These are phyloP conservation scores for Heliconius hermathena DNA, from an alignment of 1,140 invertebrate genomes.

Conservation along the genomic window DNA sequence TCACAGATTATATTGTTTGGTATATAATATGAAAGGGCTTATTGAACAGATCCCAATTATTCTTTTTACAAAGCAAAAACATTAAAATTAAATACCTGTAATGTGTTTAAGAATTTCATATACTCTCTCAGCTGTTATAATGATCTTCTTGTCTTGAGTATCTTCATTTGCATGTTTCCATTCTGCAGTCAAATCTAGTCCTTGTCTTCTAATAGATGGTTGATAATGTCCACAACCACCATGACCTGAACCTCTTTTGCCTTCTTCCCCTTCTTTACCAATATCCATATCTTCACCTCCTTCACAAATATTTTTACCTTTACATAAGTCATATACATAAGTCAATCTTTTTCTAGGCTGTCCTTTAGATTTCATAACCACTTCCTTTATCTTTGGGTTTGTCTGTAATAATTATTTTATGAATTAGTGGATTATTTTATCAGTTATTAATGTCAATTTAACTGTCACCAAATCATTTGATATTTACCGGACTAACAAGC, in stretches of 20 bases:
- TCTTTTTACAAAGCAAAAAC: background rate
- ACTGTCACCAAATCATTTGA: constrained; percentile 16
- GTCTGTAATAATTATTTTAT: constrained; percentile 80
- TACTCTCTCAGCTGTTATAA: constrained; percentile 95
- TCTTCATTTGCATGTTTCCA: constrained; percentile 99
- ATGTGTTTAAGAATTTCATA: constrained; percentile 99
- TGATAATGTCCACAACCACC: constrained; percentile 99
- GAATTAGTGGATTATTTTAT: background rate
- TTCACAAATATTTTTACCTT: constrained; percentile 98
- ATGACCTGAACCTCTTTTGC: constrained; percentile 90
- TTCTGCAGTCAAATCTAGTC: constrained; percentile 96
- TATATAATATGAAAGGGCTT: no score
- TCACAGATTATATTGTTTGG: no score
- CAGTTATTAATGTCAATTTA: constrained; percentile 16
- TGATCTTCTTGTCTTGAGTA: constrained; percentile 97
- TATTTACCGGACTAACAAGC: constrained; percentile 93
- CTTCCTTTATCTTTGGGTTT: constrained; percentile 98
- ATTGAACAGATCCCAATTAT: no score
- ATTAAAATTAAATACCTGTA: constrained; percentile 80
- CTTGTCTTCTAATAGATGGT: constrained; percentile 93
- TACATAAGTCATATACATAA: constrained; percentile 99
- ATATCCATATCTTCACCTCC: constrained; percentile 99
- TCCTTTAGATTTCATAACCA: constrained; percentile 98
- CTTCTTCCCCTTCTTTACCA: constrained; percentile 87
- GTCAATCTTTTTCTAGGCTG: constrained; percentile 96